These are phyloP conservation scores for Kradibia gibbosae DNA, from an alignment of 1,140 invertebrate genomes.

Conservation along the genomic window DNA sequence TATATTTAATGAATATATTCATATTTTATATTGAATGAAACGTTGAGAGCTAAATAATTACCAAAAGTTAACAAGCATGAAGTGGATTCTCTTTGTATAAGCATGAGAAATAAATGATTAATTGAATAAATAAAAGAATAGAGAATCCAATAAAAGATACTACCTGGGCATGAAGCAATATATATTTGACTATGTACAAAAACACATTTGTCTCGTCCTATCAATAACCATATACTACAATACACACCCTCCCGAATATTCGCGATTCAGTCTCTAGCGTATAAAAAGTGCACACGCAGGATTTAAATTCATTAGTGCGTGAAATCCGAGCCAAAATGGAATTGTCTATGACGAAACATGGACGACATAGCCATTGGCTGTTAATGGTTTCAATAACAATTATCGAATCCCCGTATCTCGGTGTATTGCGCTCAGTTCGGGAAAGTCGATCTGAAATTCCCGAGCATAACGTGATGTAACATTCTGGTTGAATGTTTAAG, in stretches of 20 bases:
- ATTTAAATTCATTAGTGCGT: conserved; percentile 37
- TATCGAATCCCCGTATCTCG: neutral
- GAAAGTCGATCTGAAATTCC: neutral
- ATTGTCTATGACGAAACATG: neutral
- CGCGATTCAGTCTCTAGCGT: neutral
- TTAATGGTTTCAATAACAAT: conserved; percentile 44
- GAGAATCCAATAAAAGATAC: neutral
- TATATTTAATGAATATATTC: neutral
- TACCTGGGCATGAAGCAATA: neutral
- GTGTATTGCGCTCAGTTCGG: neutral
- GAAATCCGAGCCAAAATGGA: conserved; percentile 4
- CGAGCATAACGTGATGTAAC: neutral
- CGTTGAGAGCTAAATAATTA: neutral
- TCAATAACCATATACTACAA: neutral
- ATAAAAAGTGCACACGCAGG: neutral
- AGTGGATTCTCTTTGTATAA: neutral
- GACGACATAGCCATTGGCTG: neutral
- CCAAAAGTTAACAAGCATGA: neutral
- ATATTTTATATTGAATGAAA: no score
- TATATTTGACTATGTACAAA: neutral
- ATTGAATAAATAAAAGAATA: neutral
- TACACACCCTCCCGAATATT: neutral
- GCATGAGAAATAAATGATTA: neutral
- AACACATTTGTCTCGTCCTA: neutral
- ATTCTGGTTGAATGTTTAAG: neutral